These are phyloP conservation scores for Geothlypis trichas DNA, from an alignment of 2,113 vertebrate genomes.

Conservation along the genomic window DNA sequence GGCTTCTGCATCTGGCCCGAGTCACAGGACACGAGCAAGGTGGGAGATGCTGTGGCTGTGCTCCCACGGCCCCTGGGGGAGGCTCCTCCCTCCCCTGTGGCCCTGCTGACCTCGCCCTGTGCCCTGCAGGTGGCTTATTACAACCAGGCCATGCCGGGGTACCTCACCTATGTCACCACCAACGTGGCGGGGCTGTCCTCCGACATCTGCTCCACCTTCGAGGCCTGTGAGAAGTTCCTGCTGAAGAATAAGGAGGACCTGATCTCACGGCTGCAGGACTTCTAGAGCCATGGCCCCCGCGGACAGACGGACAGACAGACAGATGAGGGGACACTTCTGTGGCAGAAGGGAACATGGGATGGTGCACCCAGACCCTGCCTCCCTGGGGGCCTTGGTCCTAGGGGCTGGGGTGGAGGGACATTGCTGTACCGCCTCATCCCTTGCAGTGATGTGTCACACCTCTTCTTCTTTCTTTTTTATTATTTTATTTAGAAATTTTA, in stretches of 20 bases:
- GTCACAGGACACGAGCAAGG: slow-evolving; percentile 82
- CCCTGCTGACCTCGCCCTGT: not conserved
- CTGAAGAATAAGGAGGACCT: slow-evolving; percentile 82
- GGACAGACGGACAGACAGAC: not conserved
- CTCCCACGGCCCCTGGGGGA: rapidly evolving
- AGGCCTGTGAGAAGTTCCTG: slow-evolving; percentile 87
- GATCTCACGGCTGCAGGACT: slow-evolving; percentile 61
- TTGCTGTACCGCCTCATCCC: not conserved
- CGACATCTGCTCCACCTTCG: slow-evolving; percentile 80
- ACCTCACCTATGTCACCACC: slow-evolving; percentile 90
- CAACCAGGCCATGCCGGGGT: slow-evolving; percentile 88
- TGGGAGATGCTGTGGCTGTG: slow-evolving; percentile 20
- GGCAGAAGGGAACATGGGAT: not conserved
- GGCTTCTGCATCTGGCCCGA: slow-evolving; percentile 90
- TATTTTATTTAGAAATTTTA: not conserved
- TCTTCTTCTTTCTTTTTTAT: not conserved
- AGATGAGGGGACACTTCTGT: not conserved
- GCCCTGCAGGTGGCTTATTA: slow-evolving; percentile 89
- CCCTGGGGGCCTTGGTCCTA: not conserved
- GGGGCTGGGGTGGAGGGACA: not conserved
- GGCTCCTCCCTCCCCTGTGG: not conserved
- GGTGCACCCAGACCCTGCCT: not conserved
- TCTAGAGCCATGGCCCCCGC: not conserved
- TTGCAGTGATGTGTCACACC: not conserved
- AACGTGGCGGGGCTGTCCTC: slow-evolving; percentile 91